Conservation (phyloP, 2,113 vertebrate genomes). For the Erythrocebus patas region DNA sequence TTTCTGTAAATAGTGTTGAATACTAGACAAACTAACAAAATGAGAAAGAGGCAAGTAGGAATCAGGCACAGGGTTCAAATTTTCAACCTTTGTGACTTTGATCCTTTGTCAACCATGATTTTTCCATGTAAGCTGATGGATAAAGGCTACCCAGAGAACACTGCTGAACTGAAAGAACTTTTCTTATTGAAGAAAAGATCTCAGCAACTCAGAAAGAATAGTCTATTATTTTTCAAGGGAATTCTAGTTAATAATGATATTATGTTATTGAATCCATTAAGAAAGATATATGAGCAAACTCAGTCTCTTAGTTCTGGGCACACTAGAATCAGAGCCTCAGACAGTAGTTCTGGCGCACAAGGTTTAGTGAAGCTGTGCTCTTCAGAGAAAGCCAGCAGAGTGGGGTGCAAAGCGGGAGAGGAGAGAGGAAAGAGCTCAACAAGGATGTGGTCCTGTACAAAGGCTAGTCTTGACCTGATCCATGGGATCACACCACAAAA, state of each 20-base stretch:
- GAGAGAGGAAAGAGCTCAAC: background rate
- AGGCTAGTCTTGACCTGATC: background rate
- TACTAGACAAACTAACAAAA: conserved; percentile 46
- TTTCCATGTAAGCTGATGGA: background rate
- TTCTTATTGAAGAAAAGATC: conserved; percentile 65
- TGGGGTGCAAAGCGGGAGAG: background rate
- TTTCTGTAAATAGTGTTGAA: conserved; percentile 48
- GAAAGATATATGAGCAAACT: background rate
- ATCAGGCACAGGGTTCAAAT: conserved; percentile 50
- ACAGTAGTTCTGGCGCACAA: background rate
- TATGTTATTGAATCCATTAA: background rate
- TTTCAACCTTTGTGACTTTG: conserved; percentile 52
- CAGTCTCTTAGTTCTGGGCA: too few relatives aligned
- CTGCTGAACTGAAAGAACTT: conserved; percentile 38
- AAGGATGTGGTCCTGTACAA: background rate
- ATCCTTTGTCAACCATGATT: background rate
- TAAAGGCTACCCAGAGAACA: conserved; percentile 46
- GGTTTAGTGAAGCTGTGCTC: background rate
- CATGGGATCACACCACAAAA: background rate
- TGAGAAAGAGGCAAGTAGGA: background rate
- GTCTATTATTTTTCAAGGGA: conserved; percentile 65
- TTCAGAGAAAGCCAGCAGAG: background rate
- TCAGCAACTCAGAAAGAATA: conserved; percentile 53
- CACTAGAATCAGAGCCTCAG: background rate
- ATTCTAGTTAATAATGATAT: conserved; percentile 66